Evolutionary conservation across 2,797 vertebrate species (phyloP), one percentile per base, ranked within the genome.

Genomic region (Eidolon dupreanum): DNA sequence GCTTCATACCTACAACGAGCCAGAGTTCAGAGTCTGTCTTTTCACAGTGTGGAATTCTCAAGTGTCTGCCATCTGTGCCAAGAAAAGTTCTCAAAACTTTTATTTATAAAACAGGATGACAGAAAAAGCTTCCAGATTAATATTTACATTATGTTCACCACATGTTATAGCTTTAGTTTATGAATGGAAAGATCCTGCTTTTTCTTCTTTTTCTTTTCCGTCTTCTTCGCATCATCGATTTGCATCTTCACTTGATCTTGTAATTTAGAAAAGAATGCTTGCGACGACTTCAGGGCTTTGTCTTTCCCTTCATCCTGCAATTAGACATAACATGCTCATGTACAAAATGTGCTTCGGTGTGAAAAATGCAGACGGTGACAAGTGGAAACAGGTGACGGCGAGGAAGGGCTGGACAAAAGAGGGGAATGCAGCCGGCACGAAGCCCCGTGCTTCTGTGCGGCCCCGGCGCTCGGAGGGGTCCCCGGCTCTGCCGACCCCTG

Each of bases 201-300:
- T 93, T 99, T 99, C 98, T 99, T 99, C 93, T 99, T 99, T 97
- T 99, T 99, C 97, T 99, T 98, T 33, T 98, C 97, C 87, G 97
- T 97, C 90, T 98, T 98, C 94, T 99, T 99, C n/a, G 98, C 98
- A 53, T 99, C 98, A 98, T 98, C 99, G 97, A 99, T 99, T 98
- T 99, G 99, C 98, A 99, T 99, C 98, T 99, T 99, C 13, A 99
- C 99, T 98, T 99, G 99, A 98, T 99, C 99, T 98, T 99, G 99
- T 79, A 99, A 98, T 96, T 99, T 99, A 77, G 99, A 99, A 98
- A 99, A 99, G 99, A 99, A 99, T 2, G 99, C 99, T 82, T 99
- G 99, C 86, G 99, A 99, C 0, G 99, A 99, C 28, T 99, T 99
- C 93, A 99, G 98, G 61, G 99, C 99, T 95, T 99, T 99, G 98